Percentiles rank a stretch among this genome's conserved stretches.
Evolutionary conservation across 2,888 invertebrate species (phyloP).

Genomic region (Meteorus colon): DNA sequence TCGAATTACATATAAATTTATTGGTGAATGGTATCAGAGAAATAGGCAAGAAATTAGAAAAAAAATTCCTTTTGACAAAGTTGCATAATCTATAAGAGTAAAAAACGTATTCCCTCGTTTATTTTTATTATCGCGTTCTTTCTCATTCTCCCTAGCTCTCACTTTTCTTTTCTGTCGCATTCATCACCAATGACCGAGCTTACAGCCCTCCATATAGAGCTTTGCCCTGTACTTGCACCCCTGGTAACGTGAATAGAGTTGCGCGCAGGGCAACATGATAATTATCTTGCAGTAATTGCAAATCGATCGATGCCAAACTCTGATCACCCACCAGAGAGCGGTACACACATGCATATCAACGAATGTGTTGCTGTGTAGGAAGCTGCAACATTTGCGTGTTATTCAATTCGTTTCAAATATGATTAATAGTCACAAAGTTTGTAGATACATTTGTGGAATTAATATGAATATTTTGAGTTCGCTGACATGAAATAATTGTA

Average conservation of each 20-base stretch:
- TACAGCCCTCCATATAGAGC: not conserved
- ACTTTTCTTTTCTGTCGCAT: not conserved
- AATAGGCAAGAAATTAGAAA: not conserved
- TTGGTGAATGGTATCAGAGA: not conserved
- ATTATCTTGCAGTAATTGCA: slow-evolving; percentile 65
- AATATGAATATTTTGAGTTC: too few relatives aligned
- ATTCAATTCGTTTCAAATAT: too few relatives aligned
- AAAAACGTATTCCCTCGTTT: not conserved
- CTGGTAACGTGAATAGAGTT: slow-evolving; percentile 37
- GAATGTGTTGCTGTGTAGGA: slow-evolving; percentile 10
- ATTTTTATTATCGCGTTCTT: not conserved
- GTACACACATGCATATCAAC: slow-evolving; percentile 46
- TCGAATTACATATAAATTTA: not conserved
- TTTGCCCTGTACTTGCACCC: slow-evolving; percentile 6
- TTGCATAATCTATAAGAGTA: not conserved
- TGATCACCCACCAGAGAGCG: slow-evolving; percentile 51
- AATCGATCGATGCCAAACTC: slow-evolving; percentile 63
- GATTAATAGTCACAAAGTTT: too few relatives aligned
- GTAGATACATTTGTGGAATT: too few relatives aligned
- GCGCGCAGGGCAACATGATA: slow-evolving; percentile 50
- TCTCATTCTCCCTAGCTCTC: too few relatives aligned
- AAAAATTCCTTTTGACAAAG: not conserved
- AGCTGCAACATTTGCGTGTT: too few relatives aligned
- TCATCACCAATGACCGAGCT: not conserved
- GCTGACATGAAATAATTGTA: too few relatives aligned